Evolutionary conservation across 1,140 invertebrate genomes (phyloP).

Genomic region (Meloidogyne floridensis): DNA sequence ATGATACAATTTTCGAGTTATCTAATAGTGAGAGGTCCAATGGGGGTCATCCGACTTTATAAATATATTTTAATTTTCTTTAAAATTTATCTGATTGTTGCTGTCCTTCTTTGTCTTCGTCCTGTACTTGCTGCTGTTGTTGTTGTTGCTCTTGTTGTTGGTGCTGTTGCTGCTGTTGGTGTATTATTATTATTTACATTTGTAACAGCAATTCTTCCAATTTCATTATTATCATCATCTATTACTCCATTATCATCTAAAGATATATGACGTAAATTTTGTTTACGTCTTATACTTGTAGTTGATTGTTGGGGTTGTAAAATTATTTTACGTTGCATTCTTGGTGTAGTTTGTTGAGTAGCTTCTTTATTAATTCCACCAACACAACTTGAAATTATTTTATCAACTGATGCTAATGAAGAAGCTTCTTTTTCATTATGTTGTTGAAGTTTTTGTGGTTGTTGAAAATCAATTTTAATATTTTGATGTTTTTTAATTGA

Average conservation of each 20-base stretch:
- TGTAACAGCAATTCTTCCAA: not conserved
- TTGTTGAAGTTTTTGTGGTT: not conserved
- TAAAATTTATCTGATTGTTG: slow-evolving; percentile 5
- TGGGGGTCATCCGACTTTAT: no score
- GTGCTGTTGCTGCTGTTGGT: not conserved
- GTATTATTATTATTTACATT: not conserved
- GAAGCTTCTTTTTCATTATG: not conserved
- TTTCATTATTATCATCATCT: not conserved
- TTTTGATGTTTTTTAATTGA: not conserved
- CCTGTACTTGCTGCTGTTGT: not conserved
- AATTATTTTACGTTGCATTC: not conserved
- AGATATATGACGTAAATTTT: not conserved
- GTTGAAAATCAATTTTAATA: not conserved
- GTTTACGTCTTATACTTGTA: not conserved
- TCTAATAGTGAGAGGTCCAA: no score
- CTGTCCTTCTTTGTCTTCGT: not conserved
- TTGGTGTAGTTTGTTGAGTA: slow-evolving; percentile 4
- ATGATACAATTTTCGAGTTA: no score
- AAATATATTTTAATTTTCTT: not conserved
- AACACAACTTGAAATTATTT: no score
- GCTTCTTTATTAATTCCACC: not conserved
- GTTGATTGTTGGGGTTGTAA: not conserved
- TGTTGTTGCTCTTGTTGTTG: not conserved
- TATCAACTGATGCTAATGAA: no score
- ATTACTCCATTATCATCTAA: not conserved